A percentile compares a stretch with the other conserved stretches of the same genome.
Evolutionary conservation across 1,140 invertebrate genomes (phyloP).

Genomic region (Phymorhynchus buccinoides): DNA sequence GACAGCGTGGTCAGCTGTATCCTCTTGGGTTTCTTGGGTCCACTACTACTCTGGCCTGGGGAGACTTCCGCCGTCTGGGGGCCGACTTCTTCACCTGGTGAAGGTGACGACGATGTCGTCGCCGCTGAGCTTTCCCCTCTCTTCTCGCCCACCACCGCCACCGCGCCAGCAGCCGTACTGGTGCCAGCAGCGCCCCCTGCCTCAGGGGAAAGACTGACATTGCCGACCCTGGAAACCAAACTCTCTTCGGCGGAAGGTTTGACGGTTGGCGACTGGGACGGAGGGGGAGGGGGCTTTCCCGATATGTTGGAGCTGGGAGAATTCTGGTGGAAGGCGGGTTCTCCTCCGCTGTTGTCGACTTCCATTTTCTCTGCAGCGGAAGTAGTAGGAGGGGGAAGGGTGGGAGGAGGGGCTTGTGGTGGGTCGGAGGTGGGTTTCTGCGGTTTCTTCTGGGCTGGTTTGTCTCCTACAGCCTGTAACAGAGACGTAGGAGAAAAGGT

Average conservation of each 20-base stretch:
- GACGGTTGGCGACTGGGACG: background rate
- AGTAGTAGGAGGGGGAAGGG: too few species aligned
- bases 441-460: background rate
- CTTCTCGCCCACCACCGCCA: background rate
- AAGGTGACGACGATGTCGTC: too few species aligned
- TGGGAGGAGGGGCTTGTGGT: too few species aligned
- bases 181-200: background rate
- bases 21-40: constrained; percentile 41
- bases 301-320: background rate
- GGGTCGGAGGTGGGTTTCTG: background rate
- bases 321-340: background rate
- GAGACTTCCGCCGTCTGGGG: too few species aligned
- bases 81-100: too few species aligned
- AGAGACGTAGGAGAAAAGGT: too few species aligned
- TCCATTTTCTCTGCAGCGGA: background rate
- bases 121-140: background rate
- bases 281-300: background rate
- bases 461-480: background rate
- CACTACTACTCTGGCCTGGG: background rate
- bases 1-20: constrained; percentile 53
- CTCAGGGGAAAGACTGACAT: background rate
- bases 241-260: background rate
- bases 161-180: background rate
- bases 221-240: background rate
- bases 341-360: background rate